Evolutionary conservation across 1,140 invertebrate genomes (phyloP), one percentile per base, ranked within the genome.

Genomic region (Macrotrachela quadricornifera): DNA sequence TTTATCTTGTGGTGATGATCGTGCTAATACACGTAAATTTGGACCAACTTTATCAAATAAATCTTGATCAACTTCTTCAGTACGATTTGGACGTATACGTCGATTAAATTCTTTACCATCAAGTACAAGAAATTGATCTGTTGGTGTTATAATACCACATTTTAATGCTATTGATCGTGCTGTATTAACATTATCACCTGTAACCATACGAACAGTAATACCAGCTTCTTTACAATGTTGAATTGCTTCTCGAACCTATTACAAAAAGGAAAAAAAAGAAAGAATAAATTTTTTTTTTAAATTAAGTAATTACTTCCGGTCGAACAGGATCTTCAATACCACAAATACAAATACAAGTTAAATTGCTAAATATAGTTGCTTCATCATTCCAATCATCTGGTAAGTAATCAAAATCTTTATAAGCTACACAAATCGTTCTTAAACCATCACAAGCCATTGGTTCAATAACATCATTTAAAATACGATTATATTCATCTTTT

Each of bases 141-240:
- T 82, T 16, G 86, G 83, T 62, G 81, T 82, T 13, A 96, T 69
- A 60, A 99, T 97, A 44, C 92, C 92, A 73, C 92, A 99, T 68
- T 96, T 94, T 51, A 81, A 75, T 15, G 92, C 88, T 63, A 99
- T 99, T 37, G 91, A 96, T 51, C 88, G 77, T 18, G 92, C 91
- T 41, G 92, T 97, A 74, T 97, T 96, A 51, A 97, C 80, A 71
- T 99, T 97, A 73, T 99, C 92, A 56, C 92, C 92, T 15, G 94
- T 97, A 37, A 99, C 92, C 92, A 99, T 99, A 50, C 94, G 77
- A 9, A 99, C 94, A n/a, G 87, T 94, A 59, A 99, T 97, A 59
- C 94, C 94, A 37, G 94, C 87, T 62, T 81, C 79, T 73, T 97
- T 87, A 71, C 92, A 99, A 68, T 82, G 85, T 56, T 76, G 76